Conservation (phyloP, 1,140 invertebrate genomes). For the Archivesica marissinica region DNA sequence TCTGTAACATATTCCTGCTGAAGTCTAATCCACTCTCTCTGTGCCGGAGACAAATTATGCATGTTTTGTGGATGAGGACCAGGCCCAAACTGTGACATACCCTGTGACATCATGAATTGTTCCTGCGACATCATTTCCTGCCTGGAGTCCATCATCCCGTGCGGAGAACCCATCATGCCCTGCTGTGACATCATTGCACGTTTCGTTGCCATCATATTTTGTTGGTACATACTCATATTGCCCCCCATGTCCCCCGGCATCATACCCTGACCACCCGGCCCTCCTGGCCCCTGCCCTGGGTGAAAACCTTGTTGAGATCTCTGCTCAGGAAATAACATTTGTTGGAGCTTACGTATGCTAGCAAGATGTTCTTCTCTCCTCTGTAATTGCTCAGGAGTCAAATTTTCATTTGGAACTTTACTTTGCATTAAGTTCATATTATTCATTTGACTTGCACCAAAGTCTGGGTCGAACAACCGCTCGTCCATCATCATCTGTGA, state of each 20-base stretch:
- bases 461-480: conserved; percentile 73
- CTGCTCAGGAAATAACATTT: conserved; percentile 93
- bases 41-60: conserved; percentile 80
- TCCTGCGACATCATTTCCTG: conserved; percentile 75
- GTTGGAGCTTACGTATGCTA: conserved; percentile 95
- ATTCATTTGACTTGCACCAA: conserved; percentile 65
- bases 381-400: conserved; percentile 97
- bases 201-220: conserved; percentile 77
- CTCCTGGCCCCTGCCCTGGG: conserved; percentile 56
- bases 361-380: conserved; percentile 96
- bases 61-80: conserved; percentile 73
- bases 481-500: conserved; percentile 75
- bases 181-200: conserved; percentile 81
- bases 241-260: conserved; percentile 73
- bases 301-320: conserved; percentile 68
- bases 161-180: conserved; percentile 77
- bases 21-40: conserved; percentile 91
- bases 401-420: conserved; percentile 93
- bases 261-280: conserved; percentile 66
- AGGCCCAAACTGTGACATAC: conserved; percentile 75
- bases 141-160: conserved; percentile 67
- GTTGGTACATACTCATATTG: conserved; percentile 77
- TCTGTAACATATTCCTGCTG: conserved; percentile 86
- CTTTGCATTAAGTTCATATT: conserved; percentile 79
- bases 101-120: conserved; percentile 72